A percentile compares a stretch with the other conserved stretches of the same genome.
phyloP scores from a whole-genome alignment of 2,797 vertebrate genomes.

The Denticeps clupeoides region DNA sequence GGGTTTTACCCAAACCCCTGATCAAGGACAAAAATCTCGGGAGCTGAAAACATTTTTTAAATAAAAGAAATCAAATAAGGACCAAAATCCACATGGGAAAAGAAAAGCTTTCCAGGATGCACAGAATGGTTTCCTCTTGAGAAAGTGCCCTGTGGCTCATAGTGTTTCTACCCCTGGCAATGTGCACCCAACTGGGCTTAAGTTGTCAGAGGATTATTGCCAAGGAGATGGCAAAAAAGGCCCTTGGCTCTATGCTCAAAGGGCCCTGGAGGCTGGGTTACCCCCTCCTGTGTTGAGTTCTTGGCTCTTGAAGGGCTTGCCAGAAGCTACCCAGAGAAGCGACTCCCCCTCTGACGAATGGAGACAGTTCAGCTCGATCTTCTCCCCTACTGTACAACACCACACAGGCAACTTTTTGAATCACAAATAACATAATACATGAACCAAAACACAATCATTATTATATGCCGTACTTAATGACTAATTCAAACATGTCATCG shows the following conservation, averaged over 20 bases:
- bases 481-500: too few relatives aligned
- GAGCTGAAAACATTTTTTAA: not conserved
- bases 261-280: conserved; percentile 13
- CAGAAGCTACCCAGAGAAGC: conserved; percentile 4
- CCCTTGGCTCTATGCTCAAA: conserved; percentile 19
- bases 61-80: not conserved
- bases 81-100: conserved; percentile 11
- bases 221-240: conserved; percentile 23
- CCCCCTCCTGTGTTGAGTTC: conserved; percentile 13
- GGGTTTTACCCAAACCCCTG: conserved; percentile 2
- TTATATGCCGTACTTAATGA: too few relatives aligned
- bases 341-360: not conserved
- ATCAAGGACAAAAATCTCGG: too few relatives aligned
- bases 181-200: conserved; percentile 19
- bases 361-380: not conserved
- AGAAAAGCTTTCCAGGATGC: conserved; percentile 1
- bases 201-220: conserved; percentile 23
- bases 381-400: too few relatives aligned
- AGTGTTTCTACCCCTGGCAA: conserved; percentile 8
- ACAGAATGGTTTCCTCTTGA: conserved; percentile 8
- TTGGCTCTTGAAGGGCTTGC: conserved; percentile 23
- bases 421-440: too few relatives aligned
- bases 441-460: too few relatives aligned
- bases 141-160: conserved; percentile 9
- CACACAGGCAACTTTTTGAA: too few relatives aligned